These are phyloP conservation scores for Archips xylosteana DNA, from an alignment of 2,888 invertebrate genomes.

Conservation along the genomic window DNA sequence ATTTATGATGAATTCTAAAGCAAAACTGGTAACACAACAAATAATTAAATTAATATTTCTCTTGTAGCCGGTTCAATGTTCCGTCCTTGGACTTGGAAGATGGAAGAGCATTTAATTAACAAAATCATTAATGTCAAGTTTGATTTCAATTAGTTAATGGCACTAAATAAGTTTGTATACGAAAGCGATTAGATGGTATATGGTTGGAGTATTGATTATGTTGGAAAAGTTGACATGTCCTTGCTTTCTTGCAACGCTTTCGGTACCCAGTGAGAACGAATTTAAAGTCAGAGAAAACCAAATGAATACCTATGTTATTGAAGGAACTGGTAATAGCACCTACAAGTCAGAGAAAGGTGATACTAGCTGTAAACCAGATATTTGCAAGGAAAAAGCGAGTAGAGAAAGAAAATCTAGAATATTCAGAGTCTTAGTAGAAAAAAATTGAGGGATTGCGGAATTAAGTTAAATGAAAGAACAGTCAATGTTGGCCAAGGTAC, in stretches of 20 bases:
- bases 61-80: slow-evolving; percentile 6
- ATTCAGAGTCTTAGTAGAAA: too few relatives aligned
- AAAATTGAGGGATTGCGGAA: too few relatives aligned
- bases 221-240: slow-evolving; percentile 3
- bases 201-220: slow-evolving; percentile 16
- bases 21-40: neutral
- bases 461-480: neutral
- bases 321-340: neutral
- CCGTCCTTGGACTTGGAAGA: slow-evolving; percentile 24
- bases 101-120: slow-evolving; percentile 21
- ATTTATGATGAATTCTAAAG: too few relatives aligned
- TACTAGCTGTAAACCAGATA: neutral
- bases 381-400: neutral
- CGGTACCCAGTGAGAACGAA: neutral
- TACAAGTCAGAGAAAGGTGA: neutral
- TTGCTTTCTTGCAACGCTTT: neutral
- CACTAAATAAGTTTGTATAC: slow-evolving; percentile 3
- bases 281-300: neutral
- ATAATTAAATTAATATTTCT: neutral
- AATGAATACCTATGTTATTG: neutral
- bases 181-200: neutral
- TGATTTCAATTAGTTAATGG: slow-evolving; percentile 31
- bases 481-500: neutral
- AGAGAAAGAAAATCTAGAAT: neutral
- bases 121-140: slow-evolving; percentile 21